Conservation (phyloP, 2,113 vertebrate genomes). For the Pachypanchax playfairii region DNA sequence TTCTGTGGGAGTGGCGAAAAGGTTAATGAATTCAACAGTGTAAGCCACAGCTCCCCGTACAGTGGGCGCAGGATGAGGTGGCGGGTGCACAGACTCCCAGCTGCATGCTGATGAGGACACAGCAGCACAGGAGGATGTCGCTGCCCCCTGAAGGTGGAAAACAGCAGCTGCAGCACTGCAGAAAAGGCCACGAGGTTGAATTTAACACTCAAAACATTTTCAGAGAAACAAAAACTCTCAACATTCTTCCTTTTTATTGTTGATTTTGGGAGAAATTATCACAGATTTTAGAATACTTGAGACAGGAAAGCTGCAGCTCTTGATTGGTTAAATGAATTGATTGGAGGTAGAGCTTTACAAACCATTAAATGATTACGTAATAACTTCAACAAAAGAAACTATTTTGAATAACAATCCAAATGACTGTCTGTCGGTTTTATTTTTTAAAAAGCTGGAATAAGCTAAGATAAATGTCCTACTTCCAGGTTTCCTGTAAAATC, state of each 20-base stretch:
- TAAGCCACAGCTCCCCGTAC: constrained; percentile 60
- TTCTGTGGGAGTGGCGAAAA: constrained; percentile 69
- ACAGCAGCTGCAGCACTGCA: constrained; percentile 34
- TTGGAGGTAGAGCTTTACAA: background rate
- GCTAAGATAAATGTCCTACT: background rate
- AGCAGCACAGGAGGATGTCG: constrained; percentile 41
- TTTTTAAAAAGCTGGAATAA: background rate
- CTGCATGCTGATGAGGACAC: constrained; percentile 59
- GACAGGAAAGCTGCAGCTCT: background rate
- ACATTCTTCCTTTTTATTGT: background rate
- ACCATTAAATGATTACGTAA: no score
- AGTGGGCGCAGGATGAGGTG: constrained; percentile 49
- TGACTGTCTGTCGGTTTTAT: background rate
- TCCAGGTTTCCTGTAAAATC: background rate
- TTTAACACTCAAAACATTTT: no score
- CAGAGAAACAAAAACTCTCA: no score
- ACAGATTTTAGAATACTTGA: background rate
- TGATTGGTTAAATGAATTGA: no score
- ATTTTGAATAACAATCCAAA: background rate
- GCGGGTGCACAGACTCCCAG: background rate
- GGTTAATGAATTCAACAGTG: constrained; percentile 72
- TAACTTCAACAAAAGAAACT: background rate
- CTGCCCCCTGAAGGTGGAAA: constrained; percentile 74
- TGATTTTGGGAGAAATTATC: background rate
- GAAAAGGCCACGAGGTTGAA: no score